phyloP scores from a whole-genome alignment of 2,797 vertebrate species.

The Psittacula derbiana region DNA sequence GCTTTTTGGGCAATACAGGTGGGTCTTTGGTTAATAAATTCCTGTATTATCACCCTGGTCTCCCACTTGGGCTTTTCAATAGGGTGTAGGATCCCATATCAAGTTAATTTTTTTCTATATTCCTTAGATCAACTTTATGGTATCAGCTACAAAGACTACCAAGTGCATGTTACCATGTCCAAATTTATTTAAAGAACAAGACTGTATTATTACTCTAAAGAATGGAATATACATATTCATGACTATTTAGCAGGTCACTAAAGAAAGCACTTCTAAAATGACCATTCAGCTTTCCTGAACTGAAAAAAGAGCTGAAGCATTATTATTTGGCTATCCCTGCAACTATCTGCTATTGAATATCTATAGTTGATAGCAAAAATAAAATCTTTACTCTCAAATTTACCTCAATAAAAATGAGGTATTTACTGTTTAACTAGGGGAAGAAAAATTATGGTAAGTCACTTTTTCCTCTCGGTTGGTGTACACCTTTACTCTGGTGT shows the following conservation, averaged over 20 bases:
- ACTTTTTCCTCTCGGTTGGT: not conserved
- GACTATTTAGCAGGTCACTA: not conserved
- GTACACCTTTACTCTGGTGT: not conserved
- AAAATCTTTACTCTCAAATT: not conserved
- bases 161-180: not conserved
- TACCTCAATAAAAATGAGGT: not conserved
- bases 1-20: not conserved
- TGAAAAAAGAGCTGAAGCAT: not conserved
- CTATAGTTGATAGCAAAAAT: not conserved
- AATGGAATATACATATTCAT: not conserved
- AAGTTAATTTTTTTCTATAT: not conserved
- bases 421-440: not conserved
- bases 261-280: not conserved
- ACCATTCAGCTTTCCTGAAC: not conserved
- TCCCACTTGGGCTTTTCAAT: not conserved
- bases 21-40: not conserved
- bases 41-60: not conserved
- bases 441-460: not conserved
- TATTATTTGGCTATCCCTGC: not conserved
- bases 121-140: not conserved
- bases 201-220: not conserved
- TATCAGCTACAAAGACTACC: not conserved
- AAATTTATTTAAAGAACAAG: not conserved
- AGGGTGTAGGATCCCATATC: rapidly evolving
- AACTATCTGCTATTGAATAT: not conserved